Evolutionary conservation across 1,140 invertebrate genomes (phyloP).

Genomic region (Trinorchestia longiramus): DNA sequence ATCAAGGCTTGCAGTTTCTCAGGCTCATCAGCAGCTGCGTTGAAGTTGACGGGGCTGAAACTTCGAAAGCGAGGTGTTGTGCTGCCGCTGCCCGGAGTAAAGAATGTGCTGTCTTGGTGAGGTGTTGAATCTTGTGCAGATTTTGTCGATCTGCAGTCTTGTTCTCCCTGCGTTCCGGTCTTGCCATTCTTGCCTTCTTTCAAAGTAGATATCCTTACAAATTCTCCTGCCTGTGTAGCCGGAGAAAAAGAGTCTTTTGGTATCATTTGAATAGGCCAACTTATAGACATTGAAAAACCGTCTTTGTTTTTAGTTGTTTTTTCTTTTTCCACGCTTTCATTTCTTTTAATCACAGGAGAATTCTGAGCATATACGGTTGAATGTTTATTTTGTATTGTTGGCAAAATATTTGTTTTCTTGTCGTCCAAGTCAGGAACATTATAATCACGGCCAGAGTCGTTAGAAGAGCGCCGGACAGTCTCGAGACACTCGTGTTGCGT

Average conservation of each 20-base stretch:
- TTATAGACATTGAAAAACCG: conserved; percentile 60
- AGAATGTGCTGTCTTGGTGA: neutral
- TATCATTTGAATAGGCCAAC: conserved; percentile 60
- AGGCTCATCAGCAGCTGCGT: neutral
- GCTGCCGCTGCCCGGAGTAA: neutral
- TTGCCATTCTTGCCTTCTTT: neutral
- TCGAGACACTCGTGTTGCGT: neutral
- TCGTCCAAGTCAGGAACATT: neutral
- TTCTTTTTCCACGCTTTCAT: neutral
- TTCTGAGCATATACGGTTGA: neutral
- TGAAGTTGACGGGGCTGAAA: conserved; percentile 31
- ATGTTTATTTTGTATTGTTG: neutral
- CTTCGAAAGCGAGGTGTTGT: neutral
- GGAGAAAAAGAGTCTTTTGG: conserved; percentile 44
- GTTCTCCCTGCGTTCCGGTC: neutral
- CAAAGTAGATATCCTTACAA: conserved; percentile 4
- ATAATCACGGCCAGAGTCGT: neutral
- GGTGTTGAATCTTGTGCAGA: neutral
- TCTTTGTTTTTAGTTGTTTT: neutral
- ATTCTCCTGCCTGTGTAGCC: neutral
- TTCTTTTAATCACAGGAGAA: neutral
- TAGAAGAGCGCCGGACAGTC: neutral
- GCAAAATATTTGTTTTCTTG: neutral
- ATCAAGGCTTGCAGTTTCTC: neutral
- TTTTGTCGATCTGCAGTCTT: neutral